Evolutionary conservation across 2,888 invertebrate species (phyloP).

Genomic region (Rhagonycha lutea): DNA sequence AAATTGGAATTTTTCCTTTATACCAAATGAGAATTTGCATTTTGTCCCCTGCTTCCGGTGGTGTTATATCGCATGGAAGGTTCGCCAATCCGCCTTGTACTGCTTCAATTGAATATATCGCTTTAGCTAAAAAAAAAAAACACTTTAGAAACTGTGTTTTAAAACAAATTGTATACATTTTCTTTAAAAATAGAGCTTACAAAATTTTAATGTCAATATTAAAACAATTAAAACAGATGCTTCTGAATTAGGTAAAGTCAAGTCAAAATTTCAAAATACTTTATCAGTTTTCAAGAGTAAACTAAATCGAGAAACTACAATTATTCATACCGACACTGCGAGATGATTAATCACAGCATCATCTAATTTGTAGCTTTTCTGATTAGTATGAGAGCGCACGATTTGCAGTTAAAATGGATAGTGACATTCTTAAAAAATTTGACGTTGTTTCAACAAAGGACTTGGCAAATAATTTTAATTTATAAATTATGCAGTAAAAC

Average conservation of each 20-base stretch:
- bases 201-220: not conserved
- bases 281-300: constrained; percentile 9
- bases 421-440: not conserved
- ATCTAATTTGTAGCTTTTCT: constrained; percentile 32
- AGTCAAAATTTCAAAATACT: not conserved
- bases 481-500: not conserved
- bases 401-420: not conserved
- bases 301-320: constrained; percentile 9
- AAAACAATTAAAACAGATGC: not conserved
- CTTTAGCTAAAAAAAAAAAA: constrained; percentile 15
- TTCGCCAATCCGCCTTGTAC: constrained; percentile 23
- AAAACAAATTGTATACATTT: not conserved
- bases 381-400: constrained; percentile 17
- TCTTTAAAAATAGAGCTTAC: not conserved
- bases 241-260: not conserved
- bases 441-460: not conserved
- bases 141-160: constrained; percentile 28
- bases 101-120: constrained; percentile 14
- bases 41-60: constrained; percentile 19
- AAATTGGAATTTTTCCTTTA: constrained; percentile 17
- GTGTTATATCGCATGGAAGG: constrained; percentile 24
- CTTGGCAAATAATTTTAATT: not conserved
- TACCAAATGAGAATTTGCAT: constrained; percentile 27
- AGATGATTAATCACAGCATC: constrained; percentile 33
- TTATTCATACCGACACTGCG: constrained; percentile 13